Evolutionary conservation across 2,113 vertebrate species (phyloP), one percentile per base, ranked within the genome.

Genomic region (Rhodinocichla rosea): DNA sequence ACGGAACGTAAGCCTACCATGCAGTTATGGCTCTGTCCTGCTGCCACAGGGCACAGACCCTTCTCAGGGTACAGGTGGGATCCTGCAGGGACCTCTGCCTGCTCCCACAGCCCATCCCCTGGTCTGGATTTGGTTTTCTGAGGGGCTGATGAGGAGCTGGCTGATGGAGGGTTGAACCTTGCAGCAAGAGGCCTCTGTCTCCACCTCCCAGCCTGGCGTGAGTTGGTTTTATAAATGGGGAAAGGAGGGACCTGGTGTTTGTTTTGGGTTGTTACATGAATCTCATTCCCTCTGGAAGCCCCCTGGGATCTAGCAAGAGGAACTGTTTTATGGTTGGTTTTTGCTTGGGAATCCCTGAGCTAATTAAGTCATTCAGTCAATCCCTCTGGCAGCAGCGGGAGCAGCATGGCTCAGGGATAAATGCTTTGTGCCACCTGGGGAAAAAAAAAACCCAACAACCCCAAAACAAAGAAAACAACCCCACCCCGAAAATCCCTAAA

Each of bases 321-420:
- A 37, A 39, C 35, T 83, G 52, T 42, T 91, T 94, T 92, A 87
- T 2, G 9, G 44, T 7, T 75, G 73, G 22, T 19, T 69, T 79
- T 94, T 50, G 71, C n/a, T 70, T 79, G 68, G 70, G 82, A 74
- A 75, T 91, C 86, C 70, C 93, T 89, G 30, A 94, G 79, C 85
- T 91, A 73, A 73, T 88, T 85, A 75, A 90, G 65, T 28, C 6
- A 5, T 49, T 79, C 82, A 89, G 70, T 65, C 2, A 5, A 57
- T 84, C 39, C 57, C 30, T 70, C 18, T 4, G 6, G 57, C 78
- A 83, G 26, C 59, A 28, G 1, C 0, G 0, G 40, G 57, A 96
- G 70, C 49, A 76, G 32, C 4, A 1, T 23, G 32, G 63, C 82
- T 91, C 55, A n/a, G 59, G 50, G 49, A 35, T 37, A 70, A 56